Conservation (phyloP, 2,888 invertebrate genomes). For the Eurytoma californica region DNA sequence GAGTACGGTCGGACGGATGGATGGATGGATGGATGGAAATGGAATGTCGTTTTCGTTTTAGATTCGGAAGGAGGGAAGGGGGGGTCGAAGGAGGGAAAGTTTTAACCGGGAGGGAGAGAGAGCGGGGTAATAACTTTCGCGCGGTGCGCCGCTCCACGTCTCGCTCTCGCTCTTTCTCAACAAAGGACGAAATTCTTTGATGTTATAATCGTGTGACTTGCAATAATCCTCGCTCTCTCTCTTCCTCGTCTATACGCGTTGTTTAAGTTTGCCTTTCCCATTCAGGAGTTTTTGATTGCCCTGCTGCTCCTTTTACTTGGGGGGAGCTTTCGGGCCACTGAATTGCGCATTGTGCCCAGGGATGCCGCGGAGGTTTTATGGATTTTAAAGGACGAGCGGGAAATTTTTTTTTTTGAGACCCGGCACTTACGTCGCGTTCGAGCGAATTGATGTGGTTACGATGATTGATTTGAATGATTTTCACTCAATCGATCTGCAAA, state of each 20-base stretch:
- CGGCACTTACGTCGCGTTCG: no score
- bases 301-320: background rate
- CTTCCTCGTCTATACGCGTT: conserved; percentile 35
- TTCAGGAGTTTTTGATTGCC: conserved; percentile 51
- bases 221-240: conserved; percentile 51
- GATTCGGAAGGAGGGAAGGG: conserved; percentile 40
- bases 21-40: conserved; percentile 52
- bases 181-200: conserved; percentile 57
- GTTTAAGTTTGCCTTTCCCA: conserved; percentile 48
- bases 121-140: conserved; percentile 55
- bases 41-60: conserved; percentile 56
- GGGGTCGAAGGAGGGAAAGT: conserved; percentile 49
- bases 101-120: conserved; percentile 54
- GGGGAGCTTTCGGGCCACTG: conserved; percentile 14
- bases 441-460: no score
- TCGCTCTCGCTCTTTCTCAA: conserved; percentile 41
- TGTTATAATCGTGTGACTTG: conserved; percentile 58
- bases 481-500: no score
- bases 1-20: conserved; percentile 31
- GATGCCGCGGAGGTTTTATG: background rate
- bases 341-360: conserved; percentile 23
- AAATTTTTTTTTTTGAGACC: background rate
- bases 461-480: no score
- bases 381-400: background rate
- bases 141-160: conserved; percentile 31